Evolutionary conservation across 2,888 invertebrate species (phyloP).

Genomic region (Agriopis aurantiaria): DNA sequence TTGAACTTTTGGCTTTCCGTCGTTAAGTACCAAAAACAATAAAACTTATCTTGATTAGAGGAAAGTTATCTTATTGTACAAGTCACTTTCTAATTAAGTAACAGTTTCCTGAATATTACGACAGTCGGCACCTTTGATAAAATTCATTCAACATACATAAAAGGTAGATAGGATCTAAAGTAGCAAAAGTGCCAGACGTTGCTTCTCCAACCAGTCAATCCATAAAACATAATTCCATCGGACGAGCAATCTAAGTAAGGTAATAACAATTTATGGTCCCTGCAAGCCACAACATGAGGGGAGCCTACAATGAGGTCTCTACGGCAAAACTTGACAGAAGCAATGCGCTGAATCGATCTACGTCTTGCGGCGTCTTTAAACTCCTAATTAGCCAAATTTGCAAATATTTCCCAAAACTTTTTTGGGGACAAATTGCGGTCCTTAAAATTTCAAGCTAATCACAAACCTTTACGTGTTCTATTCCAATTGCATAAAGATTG

Average conservation of each 20-base stretch:
- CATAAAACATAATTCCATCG: constrained; percentile 58
- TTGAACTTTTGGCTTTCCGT: too few relatives aligned
- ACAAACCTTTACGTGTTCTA: constrained; percentile 28
- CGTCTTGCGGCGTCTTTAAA: constrained; percentile 64
- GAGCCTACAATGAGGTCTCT: constrained; percentile 43
- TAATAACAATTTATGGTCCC: constrained; percentile 46
- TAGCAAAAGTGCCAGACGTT: background rate
- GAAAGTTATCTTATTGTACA: background rate
- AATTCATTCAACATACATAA: background rate
- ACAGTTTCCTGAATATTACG: background rate
- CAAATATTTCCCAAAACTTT: constrained; percentile 48
- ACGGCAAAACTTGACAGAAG: constrained; percentile 44
- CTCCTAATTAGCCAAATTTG: constrained; percentile 66
- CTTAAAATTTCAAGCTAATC: constrained; percentile 29
- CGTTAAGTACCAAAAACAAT: too few relatives aligned
- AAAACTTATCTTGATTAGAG: too few relatives aligned
- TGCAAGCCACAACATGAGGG: constrained; percentile 43
- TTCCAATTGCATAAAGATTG: constrained; percentile 23
- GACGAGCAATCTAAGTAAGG: constrained; percentile 42
- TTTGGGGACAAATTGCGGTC: constrained; percentile 45
- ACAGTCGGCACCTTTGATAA: constrained; percentile 10
- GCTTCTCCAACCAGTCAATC: constrained; percentile 29
- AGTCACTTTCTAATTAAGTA: background rate
- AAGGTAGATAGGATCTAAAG: constrained; percentile 1
- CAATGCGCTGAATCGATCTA: constrained; percentile 60